Evolutionary conservation across 1,140 invertebrate genomes (phyloP), one percentile per base, ranked within the genome.

Genomic region (Gryllus bimaculatus): DNA sequence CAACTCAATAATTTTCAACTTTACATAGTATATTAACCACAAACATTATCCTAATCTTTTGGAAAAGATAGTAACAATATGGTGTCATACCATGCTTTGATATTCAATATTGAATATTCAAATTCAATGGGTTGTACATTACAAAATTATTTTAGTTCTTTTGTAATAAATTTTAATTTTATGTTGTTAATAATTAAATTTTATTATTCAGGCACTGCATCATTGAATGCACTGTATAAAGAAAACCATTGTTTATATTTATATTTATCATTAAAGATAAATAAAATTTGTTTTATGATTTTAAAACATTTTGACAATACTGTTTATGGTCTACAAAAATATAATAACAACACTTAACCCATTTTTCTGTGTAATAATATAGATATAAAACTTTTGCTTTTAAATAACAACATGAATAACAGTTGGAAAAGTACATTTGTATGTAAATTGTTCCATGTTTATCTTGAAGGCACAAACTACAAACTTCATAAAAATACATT

Each of bases 341-440:
- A 39, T 5, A 39, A 39, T 39, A 39, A 39, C 26, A 39, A 39
- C 26, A 39, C 26, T 2, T 39, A 39, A 39, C 26, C 26, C 26
- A 39, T 39, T 39, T 39, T 39, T 39, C 26, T 39, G 26, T 39
- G 26, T 39, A 39, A 39, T 39, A 39, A 39, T 39, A 39, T 39
- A 39, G 26, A 39, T 39, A 66, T 66, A 66, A 13, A 66, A 66
- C 18, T 66, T 66, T 66, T 18, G 10, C 54, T 66, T 66, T 66
- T 66, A 66, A 66, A 66, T 66, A 66, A 66, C 54, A 66, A 66
- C 54, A 66, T 66, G 10, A 66, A 66, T 66, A 66, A 66, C 54
- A 66, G 18, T 66, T 66, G 18, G 10, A 66, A 66, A 1, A 10
- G 18, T 1, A 66, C 54, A 39, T 39, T 39, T 39, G 1, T 39